These are phyloP conservation scores for Cotesia vestalis DNA, from an alignment of 1,140 invertebrate genomes.

Conservation along the genomic window DNA sequence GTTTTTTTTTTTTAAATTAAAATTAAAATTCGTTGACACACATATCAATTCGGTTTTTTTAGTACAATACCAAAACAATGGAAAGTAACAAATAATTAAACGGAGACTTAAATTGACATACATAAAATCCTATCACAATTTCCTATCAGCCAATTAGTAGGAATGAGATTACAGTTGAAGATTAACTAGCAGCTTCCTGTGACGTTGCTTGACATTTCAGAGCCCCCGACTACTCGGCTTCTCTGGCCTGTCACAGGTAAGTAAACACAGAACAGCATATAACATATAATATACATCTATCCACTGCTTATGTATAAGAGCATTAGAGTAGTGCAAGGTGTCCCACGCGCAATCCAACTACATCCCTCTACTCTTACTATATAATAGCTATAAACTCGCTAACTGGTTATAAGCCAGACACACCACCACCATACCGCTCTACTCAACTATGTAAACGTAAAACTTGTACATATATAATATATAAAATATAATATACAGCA, in stretches of 20 bases:
- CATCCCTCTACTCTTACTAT: not conserved
- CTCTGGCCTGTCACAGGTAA: slow-evolving; percentile 16
- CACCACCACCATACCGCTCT: slow-evolving; percentile 1
- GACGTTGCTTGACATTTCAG: slow-evolving; percentile 32
- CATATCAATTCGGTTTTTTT: too few relatives aligned
- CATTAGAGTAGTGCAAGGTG: slow-evolving; percentile 13
- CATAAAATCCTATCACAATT: slow-evolving; percentile 38
- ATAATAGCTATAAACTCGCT: not conserved
- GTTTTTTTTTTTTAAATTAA: too few relatives aligned
- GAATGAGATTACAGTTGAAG: slow-evolving; percentile 46
- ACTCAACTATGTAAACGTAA: not conserved
- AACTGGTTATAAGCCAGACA: slow-evolving; percentile 21
- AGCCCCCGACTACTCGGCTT: slow-evolving; percentile 12
- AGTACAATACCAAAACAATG: too few relatives aligned
- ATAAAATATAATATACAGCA: too few relatives aligned
- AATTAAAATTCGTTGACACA: too few relatives aligned
- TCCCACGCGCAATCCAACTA: slow-evolving; percentile 10
- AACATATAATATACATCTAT: too few relatives aligned
- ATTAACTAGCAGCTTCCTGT: slow-evolving; percentile 46
- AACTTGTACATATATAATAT: not conserved
- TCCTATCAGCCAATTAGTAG: slow-evolving; percentile 49
- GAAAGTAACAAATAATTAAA: not conserved
- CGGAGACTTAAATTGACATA: not conserved
- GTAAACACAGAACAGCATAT: slow-evolving; percentile 16
- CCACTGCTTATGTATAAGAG: not conserved